A percentile compares a stretch with the other conserved stretches of the same genome.
phyloP scores from a whole-genome alignment of 2,888 invertebrate species.

The Incurvaria masculella region DNA sequence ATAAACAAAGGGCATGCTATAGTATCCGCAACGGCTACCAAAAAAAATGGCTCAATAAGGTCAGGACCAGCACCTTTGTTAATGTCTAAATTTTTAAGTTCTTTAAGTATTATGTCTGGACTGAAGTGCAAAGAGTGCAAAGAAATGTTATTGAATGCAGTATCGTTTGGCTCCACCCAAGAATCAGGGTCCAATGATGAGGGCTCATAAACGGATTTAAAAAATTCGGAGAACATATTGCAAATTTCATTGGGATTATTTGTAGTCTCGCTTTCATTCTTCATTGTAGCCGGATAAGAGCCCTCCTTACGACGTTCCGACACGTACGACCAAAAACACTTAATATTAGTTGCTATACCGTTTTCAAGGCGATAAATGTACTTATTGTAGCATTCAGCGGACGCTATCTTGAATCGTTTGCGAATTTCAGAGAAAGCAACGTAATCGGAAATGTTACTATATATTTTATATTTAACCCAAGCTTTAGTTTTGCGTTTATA shows the following conservation, averaged over 20 bases:
- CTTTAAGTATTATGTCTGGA: no score
- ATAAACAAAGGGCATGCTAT: no score
- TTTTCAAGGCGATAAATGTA: neutral
- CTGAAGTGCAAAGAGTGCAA: no score
- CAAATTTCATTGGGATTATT: neutral
- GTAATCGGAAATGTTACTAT: constrained; percentile 11
- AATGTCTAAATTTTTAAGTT: no score
- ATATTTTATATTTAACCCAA: constrained; percentile 13
- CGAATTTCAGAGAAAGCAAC: constrained; percentile 9
- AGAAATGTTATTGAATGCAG: no score
- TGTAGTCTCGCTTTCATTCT: neutral
- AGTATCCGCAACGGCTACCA: no score
- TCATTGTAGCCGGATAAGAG: neutral
- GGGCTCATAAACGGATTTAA: neutral
- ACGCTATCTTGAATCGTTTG: constrained; percentile 10
- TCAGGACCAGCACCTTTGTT: no score
- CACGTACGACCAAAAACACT: constrained; percentile 7
- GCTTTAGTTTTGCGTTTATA: constrained; percentile 12
- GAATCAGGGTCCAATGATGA: no score
- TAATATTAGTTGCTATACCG: neutral
- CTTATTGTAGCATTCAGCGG: neutral
- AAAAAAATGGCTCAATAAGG: no score
- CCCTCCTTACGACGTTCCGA: neutral
- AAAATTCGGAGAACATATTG: neutral
- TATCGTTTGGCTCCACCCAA: no score